Evolutionary conservation across 1,140 invertebrate genomes (phyloP).

Genomic region (Papilio helenus): DNA sequence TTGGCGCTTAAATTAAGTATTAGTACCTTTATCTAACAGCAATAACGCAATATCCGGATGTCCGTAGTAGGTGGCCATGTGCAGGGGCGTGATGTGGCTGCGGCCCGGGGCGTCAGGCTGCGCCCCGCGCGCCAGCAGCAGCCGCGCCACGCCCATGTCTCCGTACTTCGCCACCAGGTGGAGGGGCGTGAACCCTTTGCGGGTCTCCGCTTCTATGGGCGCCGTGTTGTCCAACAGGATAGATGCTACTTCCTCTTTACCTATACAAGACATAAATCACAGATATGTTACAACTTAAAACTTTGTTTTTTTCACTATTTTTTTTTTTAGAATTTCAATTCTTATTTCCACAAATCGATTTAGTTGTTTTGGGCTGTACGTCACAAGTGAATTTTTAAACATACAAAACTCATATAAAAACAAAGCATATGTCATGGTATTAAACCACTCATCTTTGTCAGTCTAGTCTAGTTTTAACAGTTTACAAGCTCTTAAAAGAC

Average conservation of each 20-base stretch:
- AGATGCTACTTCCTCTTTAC: constrained; percentile 89
- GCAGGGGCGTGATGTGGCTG: constrained; percentile 98
- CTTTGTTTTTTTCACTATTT: too few species aligned
- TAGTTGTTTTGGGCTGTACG: too few species aligned
- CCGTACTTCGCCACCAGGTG: constrained; percentile 99
- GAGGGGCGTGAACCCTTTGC: constrained; percentile 98
- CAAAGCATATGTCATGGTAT: too few species aligned
- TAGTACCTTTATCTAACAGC: constrained; percentile 93
- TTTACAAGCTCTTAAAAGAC: too few species aligned
- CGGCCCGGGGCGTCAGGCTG: constrained; percentile 97
- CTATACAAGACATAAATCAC: constrained; percentile 54
- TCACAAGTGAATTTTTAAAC: too few species aligned
- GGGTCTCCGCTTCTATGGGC: constrained; percentile 94
- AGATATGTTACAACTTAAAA: too few species aligned
- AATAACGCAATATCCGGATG: constrained; percentile 96
- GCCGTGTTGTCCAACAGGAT: constrained; percentile 97
- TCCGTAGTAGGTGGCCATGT: constrained; percentile 99
- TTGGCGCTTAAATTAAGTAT: too few species aligned
- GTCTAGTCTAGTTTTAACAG: too few species aligned
- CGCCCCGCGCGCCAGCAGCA: constrained; percentile 93
- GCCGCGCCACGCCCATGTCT: constrained; percentile 94
- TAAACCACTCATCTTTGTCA: too few species aligned
- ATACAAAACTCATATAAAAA: too few species aligned
- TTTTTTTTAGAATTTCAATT: too few species aligned
- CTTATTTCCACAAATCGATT: too few species aligned